These are phyloP conservation scores for Muscidifurax raptorellus DNA, from an alignment of 1,140 invertebrate genomes.

Conservation along the genomic window DNA sequence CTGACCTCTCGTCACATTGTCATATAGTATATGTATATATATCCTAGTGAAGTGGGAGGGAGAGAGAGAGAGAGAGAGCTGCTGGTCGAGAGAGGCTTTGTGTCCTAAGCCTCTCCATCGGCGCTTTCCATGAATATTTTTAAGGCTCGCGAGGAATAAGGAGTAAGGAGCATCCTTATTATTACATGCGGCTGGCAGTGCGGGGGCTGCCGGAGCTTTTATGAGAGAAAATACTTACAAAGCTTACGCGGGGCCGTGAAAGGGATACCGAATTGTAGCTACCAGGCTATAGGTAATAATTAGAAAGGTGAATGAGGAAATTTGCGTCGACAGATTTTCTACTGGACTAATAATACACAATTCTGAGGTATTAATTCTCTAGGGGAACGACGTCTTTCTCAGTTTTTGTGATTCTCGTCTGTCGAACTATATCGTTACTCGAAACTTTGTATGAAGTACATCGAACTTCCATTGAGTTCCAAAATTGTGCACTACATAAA, in stretches of 20 bases:
- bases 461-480: too few relatives aligned
- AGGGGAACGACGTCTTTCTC: too few relatives aligned
- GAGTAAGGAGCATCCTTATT: constrained; percentile 4
- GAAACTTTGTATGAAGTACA: too few relatives aligned
- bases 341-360: too few relatives aligned
- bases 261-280: background rate
- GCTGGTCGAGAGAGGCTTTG: constrained; percentile 9
- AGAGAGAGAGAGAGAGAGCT: background rate
- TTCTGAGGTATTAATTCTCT: too few relatives aligned
- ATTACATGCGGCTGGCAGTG: background rate
- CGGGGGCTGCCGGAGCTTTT: background rate
- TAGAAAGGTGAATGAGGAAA: background rate
- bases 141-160: background rate
- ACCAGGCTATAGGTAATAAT: background rate
- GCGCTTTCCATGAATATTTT: constrained; percentile 46
- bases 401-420: too few relatives aligned
- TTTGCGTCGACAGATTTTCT: background rate
- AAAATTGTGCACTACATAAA: too few relatives aligned
- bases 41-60: too few relatives aligned
- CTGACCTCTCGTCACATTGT: background rate
- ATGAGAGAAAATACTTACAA: background rate
- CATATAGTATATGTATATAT: background rate
- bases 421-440: too few relatives aligned
- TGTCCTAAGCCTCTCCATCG: constrained; percentile 40
- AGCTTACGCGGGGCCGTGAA: background rate